Percentiles rank a stretch among this genome's conserved stretches.
Evolutionary conservation across 2,797 vertebrate species (phyloP).

Genomic region (Halcyon chelicuti): DNA sequence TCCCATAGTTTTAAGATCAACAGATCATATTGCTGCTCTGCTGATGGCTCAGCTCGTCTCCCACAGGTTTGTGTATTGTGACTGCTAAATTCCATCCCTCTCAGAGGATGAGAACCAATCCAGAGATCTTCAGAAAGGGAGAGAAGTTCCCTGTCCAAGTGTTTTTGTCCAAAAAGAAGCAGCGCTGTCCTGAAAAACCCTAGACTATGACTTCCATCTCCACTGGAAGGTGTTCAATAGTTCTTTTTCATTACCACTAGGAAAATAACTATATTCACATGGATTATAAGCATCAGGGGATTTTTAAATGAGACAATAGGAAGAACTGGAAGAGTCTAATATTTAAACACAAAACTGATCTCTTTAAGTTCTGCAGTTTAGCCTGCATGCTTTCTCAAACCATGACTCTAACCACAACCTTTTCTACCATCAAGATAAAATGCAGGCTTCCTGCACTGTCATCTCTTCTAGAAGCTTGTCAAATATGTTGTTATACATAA

Average conservation of each 20-base stretch:
- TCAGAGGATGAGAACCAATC: not conserved
- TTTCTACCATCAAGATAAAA: not conserved
- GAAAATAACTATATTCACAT: not conserved
- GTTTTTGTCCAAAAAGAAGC: not conserved
- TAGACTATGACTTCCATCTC: not conserved
- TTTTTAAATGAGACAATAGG: not conserved
- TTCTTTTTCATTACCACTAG: not conserved
- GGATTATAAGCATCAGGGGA: not conserved
- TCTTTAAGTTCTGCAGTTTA: not conserved
- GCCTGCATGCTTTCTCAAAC: not conserved
- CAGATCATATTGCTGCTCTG: no score
- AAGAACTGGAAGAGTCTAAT: not conserved
- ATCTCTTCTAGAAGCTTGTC: not conserved
- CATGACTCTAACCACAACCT: not conserved
- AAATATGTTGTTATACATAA: not conserved
- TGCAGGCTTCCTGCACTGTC: not conserved
- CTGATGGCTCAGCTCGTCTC: no score
- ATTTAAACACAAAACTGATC: not conserved
- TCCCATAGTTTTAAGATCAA: no score
- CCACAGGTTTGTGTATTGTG: not conserved
- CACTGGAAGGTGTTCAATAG: not conserved
- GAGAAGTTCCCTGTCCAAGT: not conserved
- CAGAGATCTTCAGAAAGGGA: not conserved
- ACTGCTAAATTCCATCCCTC: not conserved
- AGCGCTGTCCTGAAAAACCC: not conserved